phyloP scores from a whole-genome alignment of 2,888 invertebrate genomes.

The Eudasyphora cyanicolor region DNA sequence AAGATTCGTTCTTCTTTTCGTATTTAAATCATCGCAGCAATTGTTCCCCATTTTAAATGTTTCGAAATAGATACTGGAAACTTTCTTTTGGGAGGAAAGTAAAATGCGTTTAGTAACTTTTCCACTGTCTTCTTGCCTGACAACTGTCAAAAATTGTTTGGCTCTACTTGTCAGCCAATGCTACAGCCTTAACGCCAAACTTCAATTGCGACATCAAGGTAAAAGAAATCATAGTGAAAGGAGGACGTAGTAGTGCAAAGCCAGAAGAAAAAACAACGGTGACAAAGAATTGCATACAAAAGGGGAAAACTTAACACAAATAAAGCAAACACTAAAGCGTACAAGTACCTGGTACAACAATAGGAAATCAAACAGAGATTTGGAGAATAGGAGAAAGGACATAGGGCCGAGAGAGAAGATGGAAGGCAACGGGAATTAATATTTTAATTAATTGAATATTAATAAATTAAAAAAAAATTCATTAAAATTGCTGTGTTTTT shows the following conservation, averaged over 20 bases:
- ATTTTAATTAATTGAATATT: too few relatives aligned
- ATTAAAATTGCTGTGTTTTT: too few relatives aligned
- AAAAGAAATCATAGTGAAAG: neutral
- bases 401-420: neutral
- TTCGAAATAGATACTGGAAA: neutral
- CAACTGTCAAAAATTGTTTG: neutral
- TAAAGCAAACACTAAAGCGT: neutral
- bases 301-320: neutral
- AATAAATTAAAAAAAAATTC: too few relatives aligned
- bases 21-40: neutral
- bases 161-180: neutral
- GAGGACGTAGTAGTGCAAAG: neutral
- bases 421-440: too few relatives aligned
- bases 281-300: neutral
- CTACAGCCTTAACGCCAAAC: neutral
- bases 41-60: neutral
- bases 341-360: neutral
- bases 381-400: neutral
- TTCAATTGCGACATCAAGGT: slow-evolving; percentile 13
- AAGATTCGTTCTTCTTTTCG: neutral
- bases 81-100: neutral
- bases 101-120: neutral
- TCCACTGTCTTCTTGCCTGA: neutral
- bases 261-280: neutral
- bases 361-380: neutral